A percentile compares a stretch with the other conserved stretches of the same genome.
phyloP scores from a whole-genome alignment of 2,888 invertebrate species.

The Mylabris sibirica region DNA sequence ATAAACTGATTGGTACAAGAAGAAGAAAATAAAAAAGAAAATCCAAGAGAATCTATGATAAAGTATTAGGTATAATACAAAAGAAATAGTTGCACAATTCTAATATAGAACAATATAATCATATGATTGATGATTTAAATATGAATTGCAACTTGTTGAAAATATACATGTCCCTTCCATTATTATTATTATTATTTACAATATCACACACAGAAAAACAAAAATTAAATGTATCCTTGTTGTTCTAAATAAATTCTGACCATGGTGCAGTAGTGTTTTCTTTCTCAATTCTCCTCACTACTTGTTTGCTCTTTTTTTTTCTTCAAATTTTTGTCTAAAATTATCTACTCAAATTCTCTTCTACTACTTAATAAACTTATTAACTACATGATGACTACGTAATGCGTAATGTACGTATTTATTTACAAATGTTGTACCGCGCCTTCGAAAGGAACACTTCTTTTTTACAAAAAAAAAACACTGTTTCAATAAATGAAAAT shows the following conservation, averaged over 20 bases:
- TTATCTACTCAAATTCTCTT: conserved; percentile 42
- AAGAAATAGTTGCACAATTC: conserved; percentile 42
- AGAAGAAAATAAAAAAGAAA: conserved; percentile 25
- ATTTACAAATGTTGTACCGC: conserved; percentile 62
- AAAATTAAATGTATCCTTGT: conserved; percentile 15
- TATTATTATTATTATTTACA: conserved; percentile 26
- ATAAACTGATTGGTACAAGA: background rate
- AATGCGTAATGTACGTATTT: conserved; percentile 55
- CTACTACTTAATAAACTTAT: conserved; percentile 57
- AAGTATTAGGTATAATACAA: conserved; percentile 35
- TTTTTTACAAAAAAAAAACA: conserved; percentile 29
- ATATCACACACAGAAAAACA: conserved; percentile 34
- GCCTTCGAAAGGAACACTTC: conserved; percentile 56
- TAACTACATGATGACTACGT: conserved; percentile 62
- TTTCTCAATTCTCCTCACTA: conserved; percentile 24
- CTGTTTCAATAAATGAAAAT: background rate
- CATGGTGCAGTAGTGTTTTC: conserved; percentile 33
- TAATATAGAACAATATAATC: conserved; percentile 49
- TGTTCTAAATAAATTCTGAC: conserved; percentile 38
- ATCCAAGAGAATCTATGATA: conserved; percentile 27
- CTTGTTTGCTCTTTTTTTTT: background rate
- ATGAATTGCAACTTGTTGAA: conserved; percentile 16
- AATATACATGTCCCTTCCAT: background rate
- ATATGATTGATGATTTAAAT: conserved; percentile 21
- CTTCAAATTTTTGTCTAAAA: conserved; percentile 39